These are phyloP conservation scores for Proisotoma minuta DNA, from an alignment of 2,888 invertebrate genomes.

Conservation along the genomic window DNA sequence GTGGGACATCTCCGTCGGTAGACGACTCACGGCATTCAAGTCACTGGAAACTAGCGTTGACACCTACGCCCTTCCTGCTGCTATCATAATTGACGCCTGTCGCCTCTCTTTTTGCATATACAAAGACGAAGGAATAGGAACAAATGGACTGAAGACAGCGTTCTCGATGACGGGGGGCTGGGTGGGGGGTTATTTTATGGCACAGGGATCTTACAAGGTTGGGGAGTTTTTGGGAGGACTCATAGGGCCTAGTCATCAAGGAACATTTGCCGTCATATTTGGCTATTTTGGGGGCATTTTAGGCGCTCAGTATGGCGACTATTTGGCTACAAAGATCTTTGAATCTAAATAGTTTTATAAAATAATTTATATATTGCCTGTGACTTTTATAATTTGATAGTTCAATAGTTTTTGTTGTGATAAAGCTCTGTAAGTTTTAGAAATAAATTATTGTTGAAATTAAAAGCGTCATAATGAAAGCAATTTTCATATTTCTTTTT, in stretches of 20 bases:
- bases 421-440: too few relatives aligned
- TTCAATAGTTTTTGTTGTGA: too few relatives aligned
- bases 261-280: background rate
- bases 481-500: too few relatives aligned
- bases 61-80: constrained; percentile 2
- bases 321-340: too few relatives aligned
- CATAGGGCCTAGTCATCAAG: background rate
- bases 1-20: background rate
- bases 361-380: too few relatives aligned
- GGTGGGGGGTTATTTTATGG: background rate
- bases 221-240: background rate
- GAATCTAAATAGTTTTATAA: too few relatives aligned
- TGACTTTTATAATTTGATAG: too few relatives aligned
- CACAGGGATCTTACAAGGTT: background rate
- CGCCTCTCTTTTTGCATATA: background rate
- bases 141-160: background rate
- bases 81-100: background rate
- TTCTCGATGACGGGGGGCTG: background rate
- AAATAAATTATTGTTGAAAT: too few relatives aligned
- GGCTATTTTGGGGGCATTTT: background rate
- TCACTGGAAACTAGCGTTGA: background rate
- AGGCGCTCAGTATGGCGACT: background rate
- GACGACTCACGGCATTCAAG: background rate
- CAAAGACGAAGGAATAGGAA: background rate
- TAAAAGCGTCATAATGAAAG: too few relatives aligned